phyloP scores from a whole-genome alignment of 2,888 invertebrate species.

The Euzetes globulus region DNA sequence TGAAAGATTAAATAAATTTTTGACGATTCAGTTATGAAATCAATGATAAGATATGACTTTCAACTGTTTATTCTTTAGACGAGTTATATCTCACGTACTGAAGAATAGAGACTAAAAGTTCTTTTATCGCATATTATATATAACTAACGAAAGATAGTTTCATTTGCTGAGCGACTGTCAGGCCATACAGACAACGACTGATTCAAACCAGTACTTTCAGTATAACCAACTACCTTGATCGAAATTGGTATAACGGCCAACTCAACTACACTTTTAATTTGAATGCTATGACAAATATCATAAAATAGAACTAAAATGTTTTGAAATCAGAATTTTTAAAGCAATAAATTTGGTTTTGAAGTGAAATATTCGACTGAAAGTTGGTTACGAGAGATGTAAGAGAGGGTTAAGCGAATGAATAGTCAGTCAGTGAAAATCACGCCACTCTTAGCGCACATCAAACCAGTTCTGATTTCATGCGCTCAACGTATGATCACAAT shows the following conservation, averaged over 20 bases:
- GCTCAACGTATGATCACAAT: not conserved
- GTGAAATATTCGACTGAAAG: too few relatives aligned
- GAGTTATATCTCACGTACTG: not conserved
- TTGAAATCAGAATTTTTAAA: not conserved
- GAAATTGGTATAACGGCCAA: too few relatives aligned
- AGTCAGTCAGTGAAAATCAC: not conserved
- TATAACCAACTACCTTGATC: not conserved
- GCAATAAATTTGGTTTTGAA: too few relatives aligned
- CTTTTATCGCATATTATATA: too few relatives aligned
- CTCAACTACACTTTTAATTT: not conserved
- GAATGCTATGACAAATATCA: not conserved
- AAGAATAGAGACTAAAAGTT: not conserved
- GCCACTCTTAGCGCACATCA: not conserved
- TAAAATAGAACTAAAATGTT: not conserved
- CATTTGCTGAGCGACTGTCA: not conserved
- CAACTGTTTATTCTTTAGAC: not conserved
- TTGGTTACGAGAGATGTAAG: too few relatives aligned
- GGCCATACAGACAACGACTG: not conserved
- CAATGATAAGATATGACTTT: not conserved
- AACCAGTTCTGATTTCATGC: not conserved
- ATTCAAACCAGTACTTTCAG: not conserved
- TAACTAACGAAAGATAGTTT: not conserved
- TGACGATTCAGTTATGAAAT: not conserved
- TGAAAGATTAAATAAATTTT: not conserved
- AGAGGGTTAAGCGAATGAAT: not conserved